Percentiles rank a stretch among this genome's conserved stretches.
Conservation (phyloP, 2,797 vertebrate genomes). For the Notamacropus eugenii region DNA sequence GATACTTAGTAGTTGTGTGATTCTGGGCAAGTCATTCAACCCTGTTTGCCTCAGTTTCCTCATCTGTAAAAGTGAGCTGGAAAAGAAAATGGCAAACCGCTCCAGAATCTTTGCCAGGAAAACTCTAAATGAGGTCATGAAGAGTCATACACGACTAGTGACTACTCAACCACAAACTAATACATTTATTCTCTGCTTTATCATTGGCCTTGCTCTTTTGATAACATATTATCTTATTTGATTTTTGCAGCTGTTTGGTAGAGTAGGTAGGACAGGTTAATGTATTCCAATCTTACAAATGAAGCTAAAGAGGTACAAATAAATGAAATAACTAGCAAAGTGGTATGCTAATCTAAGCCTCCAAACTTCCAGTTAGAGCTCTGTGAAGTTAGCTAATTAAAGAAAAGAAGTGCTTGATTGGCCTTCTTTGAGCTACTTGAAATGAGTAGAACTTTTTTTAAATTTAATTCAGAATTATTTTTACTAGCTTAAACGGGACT, state of each 20-base stretch:
- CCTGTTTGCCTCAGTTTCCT: neutral
- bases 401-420: neutral
- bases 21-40: neutral
- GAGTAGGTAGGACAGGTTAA: neutral
- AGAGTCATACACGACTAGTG: neutral
- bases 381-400: neutral
- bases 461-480: constrained; percentile 2
- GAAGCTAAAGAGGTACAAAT: neutral
- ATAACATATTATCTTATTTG: neutral
- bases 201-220: neutral
- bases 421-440: neutral
- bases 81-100: neutral
- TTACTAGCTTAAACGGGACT: constrained; percentile 40
- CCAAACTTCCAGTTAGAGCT: neutral
- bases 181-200: neutral
- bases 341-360: neutral
- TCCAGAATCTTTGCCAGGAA: neutral
- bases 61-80: neutral
- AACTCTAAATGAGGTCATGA: neutral
- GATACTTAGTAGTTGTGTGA: neutral
- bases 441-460: neutral
- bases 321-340: neutral
- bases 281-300: neutral
- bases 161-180: neutral
- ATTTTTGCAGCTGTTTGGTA: neutral